phyloP scores from a whole-genome alignment of 1,140 invertebrate genomes.

The Pomacea maculata region DNA sequence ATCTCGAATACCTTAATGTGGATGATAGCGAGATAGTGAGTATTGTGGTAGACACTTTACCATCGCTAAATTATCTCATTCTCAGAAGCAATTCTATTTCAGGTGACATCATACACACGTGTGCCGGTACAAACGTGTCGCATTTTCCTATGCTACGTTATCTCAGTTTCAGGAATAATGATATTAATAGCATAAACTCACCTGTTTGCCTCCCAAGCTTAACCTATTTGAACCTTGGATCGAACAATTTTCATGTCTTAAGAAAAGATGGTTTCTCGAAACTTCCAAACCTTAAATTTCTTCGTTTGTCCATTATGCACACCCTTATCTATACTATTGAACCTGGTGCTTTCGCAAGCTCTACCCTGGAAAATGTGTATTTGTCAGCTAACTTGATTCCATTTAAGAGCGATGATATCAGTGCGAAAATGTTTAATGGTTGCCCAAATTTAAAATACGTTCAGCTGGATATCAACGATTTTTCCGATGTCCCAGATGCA shows the following conservation, averaged over 20 bases:
- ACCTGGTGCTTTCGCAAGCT: neutral
- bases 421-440: neutral
- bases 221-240: neutral
- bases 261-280: too few relatives aligned
- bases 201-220: neutral
- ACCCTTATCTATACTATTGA: neutral
- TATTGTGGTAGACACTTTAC: too few relatives aligned
- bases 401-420: neutral
- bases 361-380: neutral
- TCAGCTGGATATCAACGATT: constrained; percentile 1
- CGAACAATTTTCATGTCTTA: neutral
- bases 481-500: neutral
- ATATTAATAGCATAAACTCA: neutral
- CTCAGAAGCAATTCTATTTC: too few relatives aligned
- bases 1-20: too few relatives aligned
- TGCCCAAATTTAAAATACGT: neutral
- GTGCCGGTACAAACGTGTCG: neutral
- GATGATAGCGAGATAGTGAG: too few relatives aligned
- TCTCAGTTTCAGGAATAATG: neutral
- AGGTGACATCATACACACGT: too few relatives aligned
- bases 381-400: neutral
- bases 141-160: neutral
- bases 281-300: too few relatives aligned
- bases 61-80: too few relatives aligned
- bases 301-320: too few relatives aligned